Percentiles rank a stretch among this genome's conserved stretches.
Evolutionary conservation across 2,888 invertebrate genomes (phyloP).

Genomic region (Eupsilia transversa): DNA sequence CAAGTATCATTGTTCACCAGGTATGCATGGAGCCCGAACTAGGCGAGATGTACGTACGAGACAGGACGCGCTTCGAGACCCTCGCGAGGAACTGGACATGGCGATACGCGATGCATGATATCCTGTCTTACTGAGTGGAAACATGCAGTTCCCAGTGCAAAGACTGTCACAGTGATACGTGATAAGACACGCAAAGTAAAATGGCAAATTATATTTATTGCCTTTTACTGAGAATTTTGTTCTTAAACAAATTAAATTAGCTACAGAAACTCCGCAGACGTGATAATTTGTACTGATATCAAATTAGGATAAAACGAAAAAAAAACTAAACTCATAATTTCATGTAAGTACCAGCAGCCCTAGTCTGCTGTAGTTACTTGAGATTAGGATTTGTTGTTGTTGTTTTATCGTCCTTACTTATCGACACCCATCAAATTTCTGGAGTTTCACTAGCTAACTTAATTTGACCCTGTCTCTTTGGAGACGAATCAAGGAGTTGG

Average conservation of each 20-base stretch:
- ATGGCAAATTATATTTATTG: constrained; percentile 40
- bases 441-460: background rate
- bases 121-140: constrained; percentile 80
- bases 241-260: background rate
- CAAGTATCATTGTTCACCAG: constrained; percentile 78
- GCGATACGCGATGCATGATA: constrained; percentile 96
- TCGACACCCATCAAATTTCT: background rate
- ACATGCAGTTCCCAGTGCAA: background rate
- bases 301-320: no score
- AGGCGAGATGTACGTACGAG: constrained; percentile 94
- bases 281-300: background rate
- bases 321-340: background rate
- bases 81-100: constrained; percentile 97
- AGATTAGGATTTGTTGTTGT: background rate
- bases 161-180: constrained; percentile 6
- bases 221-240: constrained; percentile 1
- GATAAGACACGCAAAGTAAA: constrained; percentile 9
- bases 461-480: background rate
- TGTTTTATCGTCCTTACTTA: background rate
- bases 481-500: background rate
- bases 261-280: background rate
- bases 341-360: background rate
- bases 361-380: background rate
- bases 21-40: constrained; percentile 97
- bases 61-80: constrained; percentile 94